Evolutionary conservation across 2,797 vertebrate genomes (phyloP), one percentile per base, ranked within the genome.

Genomic region (Austrolebias charrua): DNA sequence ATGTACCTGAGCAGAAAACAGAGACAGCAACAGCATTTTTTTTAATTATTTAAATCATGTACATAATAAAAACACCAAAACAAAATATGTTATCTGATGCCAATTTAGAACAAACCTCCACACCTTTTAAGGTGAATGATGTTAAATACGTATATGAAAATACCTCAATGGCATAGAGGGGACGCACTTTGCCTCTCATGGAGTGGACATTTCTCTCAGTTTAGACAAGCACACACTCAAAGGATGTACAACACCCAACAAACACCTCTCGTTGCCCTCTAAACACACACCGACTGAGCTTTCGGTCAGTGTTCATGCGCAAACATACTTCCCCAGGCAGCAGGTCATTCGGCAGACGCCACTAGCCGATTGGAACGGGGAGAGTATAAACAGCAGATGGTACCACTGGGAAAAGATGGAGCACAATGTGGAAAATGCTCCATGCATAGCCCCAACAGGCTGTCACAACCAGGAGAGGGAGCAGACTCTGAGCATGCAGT

Each of bases 331-430:
- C 88, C 87, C 68, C 72, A 84, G 90, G 91, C 88, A 78, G 86
- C 81, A 24, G 91, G 90, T 90, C 88, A 90, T 78, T 74, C 72
- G 28, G 82, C 85, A 89, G 81, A 88, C 82, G 79, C 85, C 63
- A 74, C 73, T 69, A 83, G 86, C 78, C 56, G 79, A 84, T 86
- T 89, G 87, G 88, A 89, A 82, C 68, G 45, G 56, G 74, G 78
- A 82, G 80, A 89, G 77, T 78, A 89, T 91, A 91, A 91, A 92
- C 89, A 92, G 90, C 92, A 93, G 92, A 92, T 94, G 91, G 90
- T 90, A 89, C 90, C 90, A 89, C 80, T 80, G 87, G 85, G 85
- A 89, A 85, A 90, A 87, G 84, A 89, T 89, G 90, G 90, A 90
- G 87, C 85, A 85, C 85, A 88, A 85, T 84, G 88, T 88, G 87